phyloP scores from a whole-genome alignment of 2,888 invertebrate genomes.

The Apodemia zela region DNA sequence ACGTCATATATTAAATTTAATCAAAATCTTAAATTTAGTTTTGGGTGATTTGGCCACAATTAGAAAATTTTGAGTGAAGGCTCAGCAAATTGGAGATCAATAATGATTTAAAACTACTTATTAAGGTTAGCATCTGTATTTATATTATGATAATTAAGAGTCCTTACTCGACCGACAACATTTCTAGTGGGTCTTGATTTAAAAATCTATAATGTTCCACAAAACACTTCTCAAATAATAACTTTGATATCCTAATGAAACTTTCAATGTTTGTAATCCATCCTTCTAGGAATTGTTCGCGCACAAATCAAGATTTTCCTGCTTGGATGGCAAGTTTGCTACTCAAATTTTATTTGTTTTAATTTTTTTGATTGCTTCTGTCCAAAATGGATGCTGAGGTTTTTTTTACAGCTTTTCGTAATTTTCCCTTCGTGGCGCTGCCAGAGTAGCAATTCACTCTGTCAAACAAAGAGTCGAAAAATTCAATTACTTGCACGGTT shows the following conservation, averaged over 20 bases:
- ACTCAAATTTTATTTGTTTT: conserved; percentile 23
- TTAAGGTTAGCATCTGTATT: conserved; percentile 29
- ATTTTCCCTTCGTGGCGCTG: conserved; percentile 22
- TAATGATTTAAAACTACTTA: too few relatives aligned
- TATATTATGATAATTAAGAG: conserved; percentile 32
- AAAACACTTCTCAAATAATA: conserved; percentile 28
- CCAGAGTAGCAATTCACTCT: conserved; percentile 24
- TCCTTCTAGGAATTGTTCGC: conserved; percentile 30
- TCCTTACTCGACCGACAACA: conserved; percentile 35
- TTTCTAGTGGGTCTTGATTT: conserved; percentile 35
- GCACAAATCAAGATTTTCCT: conserved; percentile 18
- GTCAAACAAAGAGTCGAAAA: conserved; percentile 28
- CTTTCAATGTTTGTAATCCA: conserved; percentile 32
- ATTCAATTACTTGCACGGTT: conserved; percentile 26
- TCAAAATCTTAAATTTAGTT: too few relatives aligned
- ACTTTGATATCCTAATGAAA: conserved; percentile 29
- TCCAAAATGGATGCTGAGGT: conserved; percentile 29
- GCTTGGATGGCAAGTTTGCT: background rate
- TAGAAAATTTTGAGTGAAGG: too few relatives aligned
- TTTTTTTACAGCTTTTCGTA: conserved; percentile 24
- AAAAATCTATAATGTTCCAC: conserved; percentile 28
- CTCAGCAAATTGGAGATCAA: too few relatives aligned
- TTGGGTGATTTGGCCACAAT: too few relatives aligned
- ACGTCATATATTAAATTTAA: too few relatives aligned
- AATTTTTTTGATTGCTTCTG: conserved; percentile 25